A percentile compares a stretch with the other conserved stretches of the same genome.
phyloP scores from a whole-genome alignment of 1,140 invertebrate species.

The Druon quercuslanigerum region DNA sequence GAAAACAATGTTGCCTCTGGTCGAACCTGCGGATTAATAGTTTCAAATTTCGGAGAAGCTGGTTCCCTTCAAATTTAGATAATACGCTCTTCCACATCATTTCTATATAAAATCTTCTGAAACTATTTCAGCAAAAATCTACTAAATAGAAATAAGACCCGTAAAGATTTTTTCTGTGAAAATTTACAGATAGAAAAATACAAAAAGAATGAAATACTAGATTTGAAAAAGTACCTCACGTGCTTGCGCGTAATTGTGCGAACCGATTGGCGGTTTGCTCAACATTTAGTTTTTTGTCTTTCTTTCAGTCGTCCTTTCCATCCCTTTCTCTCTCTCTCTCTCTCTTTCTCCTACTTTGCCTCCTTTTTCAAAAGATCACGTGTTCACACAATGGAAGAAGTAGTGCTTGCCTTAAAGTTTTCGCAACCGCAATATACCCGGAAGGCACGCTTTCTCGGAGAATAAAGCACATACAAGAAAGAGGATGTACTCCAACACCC shows the following conservation, averaged over 20 bases:
- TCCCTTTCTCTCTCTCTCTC: background rate
- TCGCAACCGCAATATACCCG: slow-evolving; percentile 19
- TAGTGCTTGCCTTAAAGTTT: background rate
- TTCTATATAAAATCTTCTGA: too few species aligned
- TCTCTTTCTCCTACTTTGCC: too few species aligned
- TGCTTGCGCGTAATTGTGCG: background rate
- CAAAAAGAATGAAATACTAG: background rate
- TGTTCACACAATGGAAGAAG: background rate
- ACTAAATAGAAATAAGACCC: too few species aligned
- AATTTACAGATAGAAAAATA: background rate
- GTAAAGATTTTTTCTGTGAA: too few species aligned
- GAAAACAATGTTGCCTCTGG: slow-evolving; percentile 12
- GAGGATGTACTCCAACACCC: slow-evolving; percentile 8
- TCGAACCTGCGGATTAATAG: background rate
- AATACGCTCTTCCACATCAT: background rate
- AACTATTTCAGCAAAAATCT: too few species aligned
- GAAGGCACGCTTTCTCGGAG: slow-evolving; percentile 4
- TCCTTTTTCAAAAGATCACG: background rate
- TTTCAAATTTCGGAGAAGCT: background rate
- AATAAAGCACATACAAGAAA: slow-evolving; percentile 13
- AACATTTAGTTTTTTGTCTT: slow-evolving; percentile 4
- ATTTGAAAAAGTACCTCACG: background rate
- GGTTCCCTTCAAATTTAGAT: background rate
- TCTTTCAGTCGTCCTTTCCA: background rate
- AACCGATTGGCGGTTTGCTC: slow-evolving; percentile 12